Conservation (phyloP, 2,113 vertebrate species). For the Myotis lucifugus region DNA sequence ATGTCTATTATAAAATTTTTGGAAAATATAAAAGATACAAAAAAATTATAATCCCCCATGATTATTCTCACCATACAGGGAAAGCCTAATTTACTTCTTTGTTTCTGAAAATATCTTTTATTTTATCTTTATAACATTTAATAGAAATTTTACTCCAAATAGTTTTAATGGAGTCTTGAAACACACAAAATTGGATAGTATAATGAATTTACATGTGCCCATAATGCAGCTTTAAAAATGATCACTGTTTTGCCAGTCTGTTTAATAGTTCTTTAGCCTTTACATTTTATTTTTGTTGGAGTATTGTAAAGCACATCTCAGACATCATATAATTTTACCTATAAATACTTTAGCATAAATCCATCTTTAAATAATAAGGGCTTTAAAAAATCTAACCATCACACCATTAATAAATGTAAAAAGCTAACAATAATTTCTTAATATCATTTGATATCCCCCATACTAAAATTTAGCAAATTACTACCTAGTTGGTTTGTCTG, state of each 20-base stretch:
- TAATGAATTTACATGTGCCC: background rate
- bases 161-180: background rate
- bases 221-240: background rate
- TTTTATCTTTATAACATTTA: conserved; percentile 7
- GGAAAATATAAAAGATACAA: background rate
- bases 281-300: conserved; percentile 6
- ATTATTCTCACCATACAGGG: background rate
- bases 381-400: background rate
- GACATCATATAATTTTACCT: background rate
- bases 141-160: background rate
- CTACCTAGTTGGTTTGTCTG: background rate
- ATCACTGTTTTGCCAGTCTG: too few species aligned
- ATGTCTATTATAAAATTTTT: conserved; percentile 20
- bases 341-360: background rate
- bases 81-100: background rate
- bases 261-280: too few species aligned
- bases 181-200: background rate
- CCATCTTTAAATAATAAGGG: background rate
- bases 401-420: background rate
- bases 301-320: background rate
- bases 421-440: background rate
- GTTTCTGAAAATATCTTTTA: background rate
- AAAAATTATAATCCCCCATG: background rate
- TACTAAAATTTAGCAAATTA: background rate
- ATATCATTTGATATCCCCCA: background rate